These are phyloP conservation scores for Origma solitaria DNA, from an alignment of 2,113 vertebrate genomes.

Conservation along the genomic window DNA sequence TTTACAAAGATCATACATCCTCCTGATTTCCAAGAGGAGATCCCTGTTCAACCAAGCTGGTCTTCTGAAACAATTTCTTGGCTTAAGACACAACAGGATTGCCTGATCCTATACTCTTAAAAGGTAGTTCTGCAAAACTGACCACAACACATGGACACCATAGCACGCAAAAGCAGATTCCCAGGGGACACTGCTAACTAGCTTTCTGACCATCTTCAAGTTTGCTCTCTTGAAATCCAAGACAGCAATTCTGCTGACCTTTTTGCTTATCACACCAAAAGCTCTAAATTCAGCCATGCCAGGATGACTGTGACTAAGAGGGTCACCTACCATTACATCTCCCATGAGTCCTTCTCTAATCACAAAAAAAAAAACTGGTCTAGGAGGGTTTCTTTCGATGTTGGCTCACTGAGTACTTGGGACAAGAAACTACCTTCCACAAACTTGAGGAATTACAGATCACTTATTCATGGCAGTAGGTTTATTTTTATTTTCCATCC, in stretches of 20 bases:
- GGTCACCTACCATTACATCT: not conserved
- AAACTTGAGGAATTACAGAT: not conserved
- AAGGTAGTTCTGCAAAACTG: not conserved
- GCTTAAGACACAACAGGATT: not conserved
- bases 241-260: not conserved
- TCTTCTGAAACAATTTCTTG: not conserved
- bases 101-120: not conserved
- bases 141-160: not conserved
- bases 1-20: not conserved
- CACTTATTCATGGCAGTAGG: not conserved
- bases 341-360: not conserved
- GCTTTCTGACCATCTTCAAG: not conserved
- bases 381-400: not conserved
- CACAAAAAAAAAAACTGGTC: not conserved
- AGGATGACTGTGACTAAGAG: rapidly evolving
- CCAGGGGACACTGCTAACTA: not conserved
- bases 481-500: not conserved
- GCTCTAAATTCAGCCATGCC: not conserved
- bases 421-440: not conserved
- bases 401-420: not conserved
- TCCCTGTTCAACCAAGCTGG: not conserved
- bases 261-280: not conserved
- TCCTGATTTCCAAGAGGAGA: not conserved
- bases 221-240: not conserved
- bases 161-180: not conserved